Evolutionary conservation across 1,140 invertebrate genomes (phyloP).

Genomic region (Neocloeon triangulifer): DNA sequence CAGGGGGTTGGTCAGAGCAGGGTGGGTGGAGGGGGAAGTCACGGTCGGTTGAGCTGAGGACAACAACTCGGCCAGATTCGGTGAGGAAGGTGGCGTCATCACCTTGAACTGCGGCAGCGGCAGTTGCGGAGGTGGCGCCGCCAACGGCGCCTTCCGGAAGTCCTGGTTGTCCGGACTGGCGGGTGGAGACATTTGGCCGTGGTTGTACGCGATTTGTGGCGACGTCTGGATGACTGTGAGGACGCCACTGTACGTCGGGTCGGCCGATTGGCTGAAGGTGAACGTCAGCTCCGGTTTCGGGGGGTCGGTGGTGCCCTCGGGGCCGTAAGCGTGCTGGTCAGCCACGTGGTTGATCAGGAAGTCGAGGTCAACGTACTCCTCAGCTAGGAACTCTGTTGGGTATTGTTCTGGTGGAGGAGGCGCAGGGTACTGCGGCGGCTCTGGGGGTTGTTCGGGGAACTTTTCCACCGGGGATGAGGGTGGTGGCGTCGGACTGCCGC

Average conservation of each 20-base stretch:
- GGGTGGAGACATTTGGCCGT: conserved; percentile 25
- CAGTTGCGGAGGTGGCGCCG: conserved; percentile 1
- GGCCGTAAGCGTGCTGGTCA: conserved; percentile 16
- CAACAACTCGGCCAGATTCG: conserved; percentile 21
- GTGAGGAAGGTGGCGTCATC: conserved; percentile 27
- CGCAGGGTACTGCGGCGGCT: not conserved
- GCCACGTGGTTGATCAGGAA: conserved; percentile 20
- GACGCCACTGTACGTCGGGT: conserved; percentile 7
- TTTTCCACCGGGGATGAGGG: conserved; percentile 1
- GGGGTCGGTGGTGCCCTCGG: conserved; percentile 2
- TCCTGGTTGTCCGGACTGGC: conserved; percentile 22
- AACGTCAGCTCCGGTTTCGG: not conserved
- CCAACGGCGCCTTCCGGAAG: conserved; percentile 2
- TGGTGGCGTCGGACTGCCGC: not conserved
- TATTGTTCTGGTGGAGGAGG: not conserved
- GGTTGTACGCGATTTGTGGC: conserved; percentile 12
- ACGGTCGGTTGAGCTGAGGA: conserved; percentile 10
- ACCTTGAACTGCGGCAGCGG: conserved; percentile 12
- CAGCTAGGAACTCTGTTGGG: conserved; percentile 3
- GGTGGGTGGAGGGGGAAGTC: conserved; percentile 10
- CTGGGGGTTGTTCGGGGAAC: conserved; percentile 4
- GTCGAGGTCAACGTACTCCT: conserved; percentile 23
- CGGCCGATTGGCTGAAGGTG: too few relatives aligned
- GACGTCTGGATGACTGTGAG: conserved; percentile 7
- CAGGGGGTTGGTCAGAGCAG: conserved; percentile 11